Evolutionary conservation across 2,888 invertebrate species (phyloP).

Genomic region (Acleris literana): DNA sequence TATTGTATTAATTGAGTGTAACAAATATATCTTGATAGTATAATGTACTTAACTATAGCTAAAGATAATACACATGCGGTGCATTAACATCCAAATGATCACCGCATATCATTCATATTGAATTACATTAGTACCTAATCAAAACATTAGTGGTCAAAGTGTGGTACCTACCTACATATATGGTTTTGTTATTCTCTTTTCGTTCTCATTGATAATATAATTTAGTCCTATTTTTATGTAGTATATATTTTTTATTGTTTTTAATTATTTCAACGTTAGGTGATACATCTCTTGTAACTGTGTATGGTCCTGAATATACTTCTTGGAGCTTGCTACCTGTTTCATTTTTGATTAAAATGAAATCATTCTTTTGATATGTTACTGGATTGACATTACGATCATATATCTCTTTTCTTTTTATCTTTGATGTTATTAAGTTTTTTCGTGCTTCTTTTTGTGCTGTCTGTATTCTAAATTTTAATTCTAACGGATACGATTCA

Average conservation of each 20-base stretch:
- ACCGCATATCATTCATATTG: neutral
- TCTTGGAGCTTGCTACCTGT: constrained; percentile 30
- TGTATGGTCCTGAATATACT: constrained; percentile 36
- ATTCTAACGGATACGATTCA: constrained; percentile 22
- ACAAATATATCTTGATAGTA: neutral
- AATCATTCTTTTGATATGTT: constrained; percentile 29
- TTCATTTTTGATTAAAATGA: constrained; percentile 35
- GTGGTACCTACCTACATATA: neutral
- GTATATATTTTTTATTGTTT: neutral
- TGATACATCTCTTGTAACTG: constrained; percentile 33
- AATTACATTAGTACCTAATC: neutral
- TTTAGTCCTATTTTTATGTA: constrained; percentile 7
- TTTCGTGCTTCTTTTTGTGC: constrained; percentile 23
- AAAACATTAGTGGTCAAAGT: neutral
- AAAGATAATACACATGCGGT: neutral
- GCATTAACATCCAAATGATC: neutral
- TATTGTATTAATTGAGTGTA: neutral
- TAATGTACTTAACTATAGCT: constrained; percentile 1
- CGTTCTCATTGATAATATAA: neutral
- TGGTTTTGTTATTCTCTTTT: neutral
- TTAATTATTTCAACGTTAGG: constrained; percentile 32
- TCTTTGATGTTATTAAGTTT: constrained; percentile 28
- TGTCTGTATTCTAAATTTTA: constrained; percentile 31
- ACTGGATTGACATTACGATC: constrained; percentile 33
- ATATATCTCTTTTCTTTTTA: constrained; percentile 31